Conservation (phyloP, 2,113 vertebrate species). For the Bungarus multicinctus region DNA sequence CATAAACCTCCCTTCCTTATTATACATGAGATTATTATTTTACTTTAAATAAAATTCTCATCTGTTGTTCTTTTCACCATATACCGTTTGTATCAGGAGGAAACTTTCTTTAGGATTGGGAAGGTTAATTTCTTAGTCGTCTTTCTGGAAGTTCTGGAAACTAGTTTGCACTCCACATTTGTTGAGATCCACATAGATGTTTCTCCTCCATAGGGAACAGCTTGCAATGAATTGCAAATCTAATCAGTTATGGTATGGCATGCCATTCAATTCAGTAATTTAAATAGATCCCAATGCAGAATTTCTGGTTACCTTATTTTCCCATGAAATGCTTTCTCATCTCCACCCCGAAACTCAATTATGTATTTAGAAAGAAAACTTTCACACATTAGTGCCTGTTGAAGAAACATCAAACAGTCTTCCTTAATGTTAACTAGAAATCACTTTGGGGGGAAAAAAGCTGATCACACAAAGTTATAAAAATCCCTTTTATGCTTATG, state of each 20-base stretch:
- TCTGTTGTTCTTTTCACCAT: background rate
- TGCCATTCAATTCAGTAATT: background rate
- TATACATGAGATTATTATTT: background rate
- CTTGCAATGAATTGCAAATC: background rate
- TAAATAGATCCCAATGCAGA: background rate
- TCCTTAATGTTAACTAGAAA: background rate
- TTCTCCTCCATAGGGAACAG: background rate
- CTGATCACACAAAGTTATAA: background rate
- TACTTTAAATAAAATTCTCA: background rate
- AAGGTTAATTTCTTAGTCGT: background rate
- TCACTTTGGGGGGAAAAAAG: background rate
- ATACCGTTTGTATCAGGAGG: background rate
- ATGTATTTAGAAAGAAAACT: background rate
- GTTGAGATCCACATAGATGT: background rate
- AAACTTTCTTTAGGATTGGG: background rate
- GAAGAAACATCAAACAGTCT: background rate
- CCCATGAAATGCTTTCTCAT: background rate
- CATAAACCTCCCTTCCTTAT: background rate
- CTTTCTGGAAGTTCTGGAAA: background rate
- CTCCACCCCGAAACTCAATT: background rate
- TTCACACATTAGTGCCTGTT: background rate
- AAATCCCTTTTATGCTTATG: background rate
- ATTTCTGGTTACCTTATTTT: background rate
- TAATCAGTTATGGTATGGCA: background rate
- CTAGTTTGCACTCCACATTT: background rate